Conservation (phyloP, 2,113 vertebrate genomes). For the Hemiprocne comata region DNA sequence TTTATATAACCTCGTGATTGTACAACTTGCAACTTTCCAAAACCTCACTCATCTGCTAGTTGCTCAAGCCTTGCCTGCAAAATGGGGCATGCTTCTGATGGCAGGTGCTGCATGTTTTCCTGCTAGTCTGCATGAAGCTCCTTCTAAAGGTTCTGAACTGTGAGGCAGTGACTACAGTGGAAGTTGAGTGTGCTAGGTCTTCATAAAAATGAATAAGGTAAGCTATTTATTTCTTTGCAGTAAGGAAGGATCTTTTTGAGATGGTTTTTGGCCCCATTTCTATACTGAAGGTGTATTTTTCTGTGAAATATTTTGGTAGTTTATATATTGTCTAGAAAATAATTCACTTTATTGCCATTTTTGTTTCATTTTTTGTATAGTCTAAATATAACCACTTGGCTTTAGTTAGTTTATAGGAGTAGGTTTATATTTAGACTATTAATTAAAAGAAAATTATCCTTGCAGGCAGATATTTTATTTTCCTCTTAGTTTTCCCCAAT, state of each 20-base stretch:
- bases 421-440: constrained; percentile 32
- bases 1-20: not conserved
- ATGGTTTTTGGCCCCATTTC: not conserved
- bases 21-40: not conserved
- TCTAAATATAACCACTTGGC: not conserved
- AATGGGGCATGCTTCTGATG: not conserved
- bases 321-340: not conserved
- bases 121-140: not conserved
- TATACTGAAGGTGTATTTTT: not conserved
- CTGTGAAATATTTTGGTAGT: not conserved
- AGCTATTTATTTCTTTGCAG: not conserved
- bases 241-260: not conserved
- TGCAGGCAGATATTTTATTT: constrained; percentile 59
- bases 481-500: constrained; percentile 44
- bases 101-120: not conserved
- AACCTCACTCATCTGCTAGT: not conserved
- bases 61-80: not conserved
- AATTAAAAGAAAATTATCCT: constrained; percentile 33
- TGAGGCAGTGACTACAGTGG: not conserved
- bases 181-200: not conserved
- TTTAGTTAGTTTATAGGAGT: not conserved
- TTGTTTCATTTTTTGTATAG: not conserved
- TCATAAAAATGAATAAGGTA: not conserved
- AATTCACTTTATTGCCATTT: not conserved
- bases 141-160: not conserved